phyloP scores from a whole-genome alignment of 53 echinoderm and acorn worm genomes.

The Crossaster papposus region DNA sequence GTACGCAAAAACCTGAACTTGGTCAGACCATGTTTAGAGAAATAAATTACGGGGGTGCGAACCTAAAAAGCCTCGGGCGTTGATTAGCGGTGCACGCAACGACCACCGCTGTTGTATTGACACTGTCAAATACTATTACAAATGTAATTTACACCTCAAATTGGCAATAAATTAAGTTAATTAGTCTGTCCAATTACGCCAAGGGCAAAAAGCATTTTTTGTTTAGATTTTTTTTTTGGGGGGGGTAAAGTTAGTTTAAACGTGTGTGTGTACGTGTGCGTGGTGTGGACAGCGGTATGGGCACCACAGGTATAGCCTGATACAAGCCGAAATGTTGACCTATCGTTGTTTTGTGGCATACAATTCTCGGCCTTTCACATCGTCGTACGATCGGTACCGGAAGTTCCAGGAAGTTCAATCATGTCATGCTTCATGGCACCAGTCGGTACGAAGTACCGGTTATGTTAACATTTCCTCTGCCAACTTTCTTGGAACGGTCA shows the following conservation, averaged over 20 bases:
- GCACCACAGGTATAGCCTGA: too few relatives aligned
- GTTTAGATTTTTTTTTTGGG: too few relatives aligned
- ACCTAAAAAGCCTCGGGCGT: background rate
- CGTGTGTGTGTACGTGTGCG: too few relatives aligned
- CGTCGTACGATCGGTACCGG: too few relatives aligned
- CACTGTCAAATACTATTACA: background rate
- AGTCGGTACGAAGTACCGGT: background rate
- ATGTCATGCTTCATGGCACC: background rate
- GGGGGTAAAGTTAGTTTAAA: too few relatives aligned
- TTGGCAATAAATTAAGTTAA: slow-evolving; percentile 33
- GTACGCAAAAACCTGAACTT: background rate
- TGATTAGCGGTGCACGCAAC: background rate
- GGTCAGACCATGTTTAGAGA: background rate
- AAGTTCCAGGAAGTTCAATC: too few relatives aligned
- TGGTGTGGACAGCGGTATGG: too few relatives aligned
- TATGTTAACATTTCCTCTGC: background rate
- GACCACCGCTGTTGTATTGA: background rate
- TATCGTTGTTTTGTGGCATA: too few relatives aligned
- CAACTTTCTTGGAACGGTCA: background rate
- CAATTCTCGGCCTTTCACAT: too few relatives aligned
- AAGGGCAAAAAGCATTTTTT: background rate
- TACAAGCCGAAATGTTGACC: too few relatives aligned
- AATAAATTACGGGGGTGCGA: background rate
- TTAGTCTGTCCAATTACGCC: background rate
- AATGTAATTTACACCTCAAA: slow-evolving; percentile 9